Percentiles rank a stretch among this genome's conserved stretches.
Conservation (phyloP, 2,113 vertebrate species). For the Cynocephalus volans region DNA sequence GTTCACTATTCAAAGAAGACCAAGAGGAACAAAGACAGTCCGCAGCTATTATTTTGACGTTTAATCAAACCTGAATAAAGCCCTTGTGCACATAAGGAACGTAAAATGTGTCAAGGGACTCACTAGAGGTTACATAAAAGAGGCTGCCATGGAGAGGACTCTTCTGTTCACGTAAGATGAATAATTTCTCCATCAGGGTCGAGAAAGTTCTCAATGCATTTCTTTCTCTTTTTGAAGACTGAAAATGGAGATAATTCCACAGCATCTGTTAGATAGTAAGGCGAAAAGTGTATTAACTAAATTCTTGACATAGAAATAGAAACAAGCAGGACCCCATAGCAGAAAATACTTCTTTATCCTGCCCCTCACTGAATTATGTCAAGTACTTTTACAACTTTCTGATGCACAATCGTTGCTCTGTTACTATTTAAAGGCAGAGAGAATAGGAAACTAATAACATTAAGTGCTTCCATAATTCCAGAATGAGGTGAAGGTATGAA, state of each 20-base stretch:
- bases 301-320: neutral
- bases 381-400: neutral
- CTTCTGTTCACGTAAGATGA: neutral
- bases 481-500: neutral
- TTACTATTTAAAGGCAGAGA: neutral
- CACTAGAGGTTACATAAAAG: neutral
- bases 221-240: neutral
- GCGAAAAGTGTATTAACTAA: neutral
- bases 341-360: neutral
- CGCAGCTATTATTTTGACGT: constrained; percentile 31
- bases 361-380: neutral
- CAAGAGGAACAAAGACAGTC: constrained; percentile 59
- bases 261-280: neutral
- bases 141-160: neutral
- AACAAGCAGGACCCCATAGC: neutral
- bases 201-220: neutral
- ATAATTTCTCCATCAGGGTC: neutral
- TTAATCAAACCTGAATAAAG: constrained; percentile 69
- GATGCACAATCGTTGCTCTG: neutral
- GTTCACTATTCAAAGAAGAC: constrained; percentile 65
- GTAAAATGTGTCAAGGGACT: neutral
- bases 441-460: neutral
- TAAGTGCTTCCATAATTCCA: neutral
- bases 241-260: neutral
- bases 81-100: neutral